phyloP scores from a whole-genome alignment of 2,113 vertebrate genomes.

The Leptosomus discolor region DNA sequence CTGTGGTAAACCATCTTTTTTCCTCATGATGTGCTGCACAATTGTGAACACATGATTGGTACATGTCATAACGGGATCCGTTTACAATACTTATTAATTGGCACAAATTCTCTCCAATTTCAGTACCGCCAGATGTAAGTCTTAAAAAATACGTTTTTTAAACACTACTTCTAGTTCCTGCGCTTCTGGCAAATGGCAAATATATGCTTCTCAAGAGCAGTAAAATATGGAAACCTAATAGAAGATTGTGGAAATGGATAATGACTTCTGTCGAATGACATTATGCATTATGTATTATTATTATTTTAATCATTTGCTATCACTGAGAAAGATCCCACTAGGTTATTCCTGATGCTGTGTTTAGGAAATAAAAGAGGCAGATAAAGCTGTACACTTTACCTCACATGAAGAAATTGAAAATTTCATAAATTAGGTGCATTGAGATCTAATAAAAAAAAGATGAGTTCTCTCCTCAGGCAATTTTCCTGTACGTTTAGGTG shows the following conservation, averaged over 20 bases:
- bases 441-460: background rate
- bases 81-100: background rate
- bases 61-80: background rate
- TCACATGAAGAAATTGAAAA: background rate
- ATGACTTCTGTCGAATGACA: background rate
- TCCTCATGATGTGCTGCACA: fast-evolving
- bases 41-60: background rate
- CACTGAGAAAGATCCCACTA: background rate
- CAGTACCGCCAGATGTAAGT: background rate
- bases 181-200: background rate
- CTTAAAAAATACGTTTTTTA: background rate
- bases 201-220: background rate
- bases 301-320: slow-evolving; percentile 21
- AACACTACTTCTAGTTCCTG: background rate
- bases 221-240: background rate
- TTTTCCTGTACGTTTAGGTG: background rate
- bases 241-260: background rate
- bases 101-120: background rate
- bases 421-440: background rate
- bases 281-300: slow-evolving; percentile 11
- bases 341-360: background rate
- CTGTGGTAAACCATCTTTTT: background rate
- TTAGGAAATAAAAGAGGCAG: background rate
- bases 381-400: background rate
- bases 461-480: background rate